Evolutionary conservation across 2,113 vertebrate species (phyloP), one percentile per base, ranked within the genome.

Genomic region (Zapornia atra): DNA sequence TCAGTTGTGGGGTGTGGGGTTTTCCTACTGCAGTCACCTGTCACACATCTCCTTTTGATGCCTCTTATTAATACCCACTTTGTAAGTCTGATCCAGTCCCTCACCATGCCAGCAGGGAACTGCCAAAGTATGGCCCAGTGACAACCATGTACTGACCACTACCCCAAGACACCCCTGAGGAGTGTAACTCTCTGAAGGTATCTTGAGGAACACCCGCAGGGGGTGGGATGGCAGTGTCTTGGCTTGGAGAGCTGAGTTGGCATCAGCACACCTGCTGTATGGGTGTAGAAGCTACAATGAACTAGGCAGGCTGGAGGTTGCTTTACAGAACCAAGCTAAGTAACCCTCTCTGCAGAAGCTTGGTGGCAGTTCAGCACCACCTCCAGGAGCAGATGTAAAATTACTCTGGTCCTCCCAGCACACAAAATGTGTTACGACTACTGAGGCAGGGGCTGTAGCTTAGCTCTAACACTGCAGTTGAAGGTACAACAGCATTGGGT

Each of bases 371-470:
- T 70, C 29, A 31, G 46, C 29, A 31, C 6, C 0, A 3, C 31
- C 14, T 19, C 28, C 6, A 19, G 13, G 6, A 40, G 14, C 34
- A n/a, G 5, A 11, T 15, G 21, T n/a, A 24, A 26, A 15, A n/a
- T 31, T 14, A 31, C 31, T 36, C 50, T 5, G 33, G 34, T 14
- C 29, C 26, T 50, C 17, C 24, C 29, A 56, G 34, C 22, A 69
- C 26, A 15, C 6, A 40, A n/a, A 48, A 5, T 10, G 26, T 11
- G 19, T 15, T 28, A 12, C 5, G 26, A 21, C 12, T 15, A 5
- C 6, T 3, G 0, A 34, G n/a, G 4, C 65, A 54, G 21, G 44
- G 4, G 15, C 2, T 14, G 16, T 1, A 38, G 29, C 44, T 38
- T 53, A 33, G 26, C 53, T 20, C 1, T 15, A 44, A 40, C 13